phyloP scores from a whole-genome alignment of 2,888 invertebrate genomes.

The Drosophila mimetica region DNA sequence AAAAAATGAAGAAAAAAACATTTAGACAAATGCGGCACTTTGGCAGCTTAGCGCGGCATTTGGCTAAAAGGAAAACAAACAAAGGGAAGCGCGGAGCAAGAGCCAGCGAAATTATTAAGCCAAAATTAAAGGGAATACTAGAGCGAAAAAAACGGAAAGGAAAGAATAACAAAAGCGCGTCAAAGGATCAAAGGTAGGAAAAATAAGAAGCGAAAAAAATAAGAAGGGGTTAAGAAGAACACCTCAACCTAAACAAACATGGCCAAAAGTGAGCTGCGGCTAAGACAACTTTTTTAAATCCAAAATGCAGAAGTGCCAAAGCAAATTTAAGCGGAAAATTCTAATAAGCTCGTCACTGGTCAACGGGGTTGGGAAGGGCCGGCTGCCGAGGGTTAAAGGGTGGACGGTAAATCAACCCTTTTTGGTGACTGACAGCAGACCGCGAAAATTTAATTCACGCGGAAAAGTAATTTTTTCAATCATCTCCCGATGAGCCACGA shows the following conservation, averaged over 20 bases:
- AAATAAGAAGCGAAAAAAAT: conserved; percentile 45
- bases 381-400: conserved; percentile 19
- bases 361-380: conserved; percentile 47
- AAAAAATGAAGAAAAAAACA: conserved; percentile 31
- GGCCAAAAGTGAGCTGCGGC: conserved; percentile 38
- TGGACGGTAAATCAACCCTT: conserved; percentile 57
- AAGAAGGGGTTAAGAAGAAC: conserved; percentile 6
- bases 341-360: conserved; percentile 74
- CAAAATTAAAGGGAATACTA: conserved; percentile 63
- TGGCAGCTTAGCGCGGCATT: conserved; percentile 70
- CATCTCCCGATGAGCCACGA: conserved; percentile 77
- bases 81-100: conserved; percentile 43
- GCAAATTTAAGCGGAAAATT: conserved; percentile 80
- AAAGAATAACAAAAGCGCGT: conserved; percentile 72
- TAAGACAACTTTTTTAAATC: conserved; percentile 58
- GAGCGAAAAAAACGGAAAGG: conserved; percentile 23
- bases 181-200: conserved; percentile 77
- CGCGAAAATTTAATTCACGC: conserved; percentile 81
- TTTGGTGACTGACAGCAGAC: conserved; percentile 42
- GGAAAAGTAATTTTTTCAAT: conserved; percentile 73
- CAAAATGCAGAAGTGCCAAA: conserved; percentile 60
- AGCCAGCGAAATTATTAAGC: conserved; percentile 68
- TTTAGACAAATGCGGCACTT: conserved; percentile 73
- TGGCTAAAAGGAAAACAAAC: conserved; percentile 71
- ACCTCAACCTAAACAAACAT: conserved; percentile 71